Conservation (phyloP, 2,888 invertebrate genomes). For the Scrobipalpa atriplicella region DNA sequence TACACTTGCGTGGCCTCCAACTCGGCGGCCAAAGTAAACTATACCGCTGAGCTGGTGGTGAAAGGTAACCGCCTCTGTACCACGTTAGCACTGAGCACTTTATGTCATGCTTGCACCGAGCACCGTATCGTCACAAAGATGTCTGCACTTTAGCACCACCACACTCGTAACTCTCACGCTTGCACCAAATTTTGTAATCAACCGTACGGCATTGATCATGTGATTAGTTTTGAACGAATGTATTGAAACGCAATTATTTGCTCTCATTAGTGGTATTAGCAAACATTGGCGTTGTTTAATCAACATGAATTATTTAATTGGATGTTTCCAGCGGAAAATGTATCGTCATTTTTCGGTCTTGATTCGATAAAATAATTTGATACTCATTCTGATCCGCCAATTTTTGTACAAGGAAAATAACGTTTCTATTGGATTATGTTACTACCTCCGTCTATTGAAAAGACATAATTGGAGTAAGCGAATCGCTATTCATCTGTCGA, state of each 20-base stretch:
- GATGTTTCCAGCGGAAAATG: not conserved
- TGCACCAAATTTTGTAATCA: constrained; percentile 44
- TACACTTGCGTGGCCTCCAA: constrained; percentile 90
- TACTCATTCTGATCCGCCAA: constrained; percentile 8
- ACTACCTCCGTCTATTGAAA: constrained; percentile 22
- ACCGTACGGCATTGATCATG: constrained; percentile 32
- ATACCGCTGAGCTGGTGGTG: constrained; percentile 88
- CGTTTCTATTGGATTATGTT: constrained; percentile 23
- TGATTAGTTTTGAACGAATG: constrained; percentile 40
- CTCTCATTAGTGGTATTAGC: constrained; percentile 3
- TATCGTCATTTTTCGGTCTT: not conserved
- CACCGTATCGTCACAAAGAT: not conserved
- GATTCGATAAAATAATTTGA: not conserved
- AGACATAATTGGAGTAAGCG: constrained; percentile 23
- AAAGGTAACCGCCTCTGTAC: constrained; percentile 81
- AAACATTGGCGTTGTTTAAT: constrained; percentile 12
- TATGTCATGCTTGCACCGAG: constrained; percentile 32
- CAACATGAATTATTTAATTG: not conserved
- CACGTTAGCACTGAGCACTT: constrained; percentile 47
- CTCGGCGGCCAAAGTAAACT: constrained; percentile 88
- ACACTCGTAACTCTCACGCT: constrained; percentile 40
- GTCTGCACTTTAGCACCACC: constrained; percentile 24
- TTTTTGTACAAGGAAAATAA: constrained; percentile 15
- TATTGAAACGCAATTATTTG: constrained; percentile 11
- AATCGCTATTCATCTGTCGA: constrained; percentile 20